These are phyloP conservation scores for Allygus modestus DNA, from an alignment of 2,888 invertebrate genomes.

Conservation along the genomic window DNA sequence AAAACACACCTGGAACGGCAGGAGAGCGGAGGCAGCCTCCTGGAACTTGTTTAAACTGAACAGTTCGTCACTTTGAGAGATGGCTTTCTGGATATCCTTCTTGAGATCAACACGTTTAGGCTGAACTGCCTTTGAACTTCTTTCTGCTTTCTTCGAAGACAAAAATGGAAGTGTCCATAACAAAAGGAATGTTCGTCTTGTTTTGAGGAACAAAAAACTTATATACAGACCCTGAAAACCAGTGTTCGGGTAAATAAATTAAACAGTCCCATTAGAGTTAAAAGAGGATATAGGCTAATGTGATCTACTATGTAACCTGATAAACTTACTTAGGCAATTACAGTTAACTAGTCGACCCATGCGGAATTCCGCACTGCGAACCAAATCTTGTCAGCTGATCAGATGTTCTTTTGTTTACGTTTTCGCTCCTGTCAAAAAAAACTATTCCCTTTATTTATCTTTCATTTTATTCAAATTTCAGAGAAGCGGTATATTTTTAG, in stretches of 20 bases:
- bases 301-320: too few species aligned
- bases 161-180: slow-evolving; percentile 41
- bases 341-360: too few species aligned
- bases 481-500: too few species aligned
- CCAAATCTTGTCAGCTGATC: too few species aligned
- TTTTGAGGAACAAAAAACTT: background rate
- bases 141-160: background rate
- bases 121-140: background rate
- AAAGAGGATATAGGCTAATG: too few species aligned
- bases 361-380: too few species aligned
- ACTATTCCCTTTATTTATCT: too few species aligned
- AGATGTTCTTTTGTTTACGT: too few species aligned
- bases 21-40: slow-evolving; percentile 32
- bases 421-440: too few species aligned
- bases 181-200: background rate
- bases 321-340: too few species aligned
- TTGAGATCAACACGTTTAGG: slow-evolving; percentile 5
- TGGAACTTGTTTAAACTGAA: slow-evolving; percentile 41
- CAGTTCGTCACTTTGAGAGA: background rate
- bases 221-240: background rate
- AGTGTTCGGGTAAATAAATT: background rate
- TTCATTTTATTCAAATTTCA: too few species aligned
- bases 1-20: slow-evolving; percentile 20
- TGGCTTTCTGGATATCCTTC: slow-evolving; percentile 28
- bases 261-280: too few species aligned